Base-by-base conservation (phyloP, 2,797 vertebrate species). In the Platalea minor region DNA sequence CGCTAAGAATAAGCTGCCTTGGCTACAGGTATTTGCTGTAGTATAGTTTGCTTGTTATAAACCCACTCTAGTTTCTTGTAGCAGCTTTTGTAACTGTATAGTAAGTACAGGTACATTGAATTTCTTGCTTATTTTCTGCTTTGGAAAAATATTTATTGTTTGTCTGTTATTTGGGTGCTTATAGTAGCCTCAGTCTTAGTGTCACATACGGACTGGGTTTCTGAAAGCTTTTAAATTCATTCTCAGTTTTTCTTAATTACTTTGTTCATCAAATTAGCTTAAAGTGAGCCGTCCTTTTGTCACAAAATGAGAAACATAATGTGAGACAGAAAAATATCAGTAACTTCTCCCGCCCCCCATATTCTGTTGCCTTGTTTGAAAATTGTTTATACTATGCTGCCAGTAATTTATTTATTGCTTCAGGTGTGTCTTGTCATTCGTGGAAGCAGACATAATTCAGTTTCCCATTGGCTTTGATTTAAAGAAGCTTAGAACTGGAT, bases 401-500 rank as follows among this genome's bases (percentile, higher is more conserved):
- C 37, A 59, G 35, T 39, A 39, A 68, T 88, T 78, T 86, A 45
- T 53, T 74, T 88, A 56, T 73, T 91, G n/a, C n/a, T 82, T 93
- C 54, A 29, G 16, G n/a, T 43, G 15, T 70, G 8, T 76, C 45
- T 77, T 68, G 13, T 77, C 35, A 17, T 85, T 87, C 0, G 3
- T 72, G 33, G 72, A 60, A 87, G 24, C 25, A 75, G 35, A 39
- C 13, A 20, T 59, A 51, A 26, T 37, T 89, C 29, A n/a, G 20
- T 72, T 92, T 81, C 33, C 23, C 17, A 20, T 54, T 50, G 21
- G 15, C 69, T 88, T 87, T 79, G 31, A 73, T 87, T 51, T 82
- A 82, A 90, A 86, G 54, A 72, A 24, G 2, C 17, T 75, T 91
- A 35, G 12, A 90, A 51, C 20, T 39, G 18, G 41, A 4, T 72